These are phyloP conservation scores for Plestiodon gilberti DNA, from an alignment of 2,113 vertebrate species.

Conservation along the genomic window DNA sequence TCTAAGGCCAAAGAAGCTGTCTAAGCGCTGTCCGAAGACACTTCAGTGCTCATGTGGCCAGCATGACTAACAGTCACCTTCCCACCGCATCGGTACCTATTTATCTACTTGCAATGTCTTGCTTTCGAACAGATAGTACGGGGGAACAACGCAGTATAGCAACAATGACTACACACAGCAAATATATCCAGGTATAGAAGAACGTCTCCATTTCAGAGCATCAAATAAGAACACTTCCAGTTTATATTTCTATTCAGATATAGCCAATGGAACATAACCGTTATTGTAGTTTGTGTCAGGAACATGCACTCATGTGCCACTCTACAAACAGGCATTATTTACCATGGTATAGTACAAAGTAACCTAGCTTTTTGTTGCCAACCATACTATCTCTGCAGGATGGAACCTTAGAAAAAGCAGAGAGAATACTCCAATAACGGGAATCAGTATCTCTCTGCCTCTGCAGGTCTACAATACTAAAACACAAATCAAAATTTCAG, in stretches of 20 bases:
- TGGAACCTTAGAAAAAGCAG: not conserved
- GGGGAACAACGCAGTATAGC: not conserved
- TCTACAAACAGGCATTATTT: not conserved
- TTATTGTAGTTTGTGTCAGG: not conserved
- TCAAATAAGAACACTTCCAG: not conserved
- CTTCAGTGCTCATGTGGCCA: too few relatives aligned
- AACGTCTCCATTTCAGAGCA: not conserved
- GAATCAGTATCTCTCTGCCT: not conserved
- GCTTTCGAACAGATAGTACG: too few relatives aligned
- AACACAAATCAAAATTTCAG: not conserved
- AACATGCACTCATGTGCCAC: not conserved
- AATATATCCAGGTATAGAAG: not conserved
- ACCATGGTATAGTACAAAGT: too few relatives aligned
- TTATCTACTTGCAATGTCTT: too few relatives aligned
- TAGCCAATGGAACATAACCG: not conserved
- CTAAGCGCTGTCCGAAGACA: too few relatives aligned
- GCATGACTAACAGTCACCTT: not conserved
- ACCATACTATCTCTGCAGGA: not conserved
- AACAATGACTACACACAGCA: not conserved
- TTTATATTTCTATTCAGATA: not conserved
- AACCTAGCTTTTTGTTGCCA: too few relatives aligned
- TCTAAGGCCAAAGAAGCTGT: too few relatives aligned
- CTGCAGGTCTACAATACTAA: not conserved
- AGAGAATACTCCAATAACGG: not conserved
- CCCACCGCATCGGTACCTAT: too few relatives aligned